Evolutionary conservation across 2,113 vertebrate genomes (phyloP), one percentile per base, ranked within the genome.

Genomic region (Syrrhaptes paradoxus): DNA sequence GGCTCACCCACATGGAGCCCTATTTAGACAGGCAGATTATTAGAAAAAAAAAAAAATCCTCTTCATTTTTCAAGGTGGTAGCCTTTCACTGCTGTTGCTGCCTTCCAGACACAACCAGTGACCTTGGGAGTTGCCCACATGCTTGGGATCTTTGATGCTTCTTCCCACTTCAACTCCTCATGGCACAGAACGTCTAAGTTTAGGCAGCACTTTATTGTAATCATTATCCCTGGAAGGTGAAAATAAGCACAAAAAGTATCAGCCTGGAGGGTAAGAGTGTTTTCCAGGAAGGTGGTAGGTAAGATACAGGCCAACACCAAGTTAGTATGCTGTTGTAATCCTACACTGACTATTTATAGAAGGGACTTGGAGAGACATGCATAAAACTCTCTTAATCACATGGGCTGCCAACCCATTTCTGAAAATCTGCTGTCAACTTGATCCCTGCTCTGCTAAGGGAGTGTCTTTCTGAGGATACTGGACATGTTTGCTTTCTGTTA

Each of bases 331-430:
- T 80, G 57, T 31, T 95, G 52, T 85, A 97, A 92, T 91, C 51
- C 75, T 91, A 85, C 57, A 71, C 34, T 22, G 51, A 76, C n/a
- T 95, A 95, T 96, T 96, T 94, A 89, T 87, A 96, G 88, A 93
- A 85, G 20, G 72, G 89, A 91, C n/a, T 91, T 90, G 46, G 86
- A 87, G 28, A 90, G 76, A 89, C 70, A 89, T 95, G 77, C 49
- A 95, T 75, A 81, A 90, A 96, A 90, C 43, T 49, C 68, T 75
- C 77, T 65, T 82, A 83, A 91, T 93, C 62, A 89, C 65, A 89
- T 89, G 59, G 88, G 63, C 63, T 96, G 87, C 58, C 84, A 96
- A 90, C 41, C 29, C 45, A 76, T 88, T 95, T 94, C 85, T 95
- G 75, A 94, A 94, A 95, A 91, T 32, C 87, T 95, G 81, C 67